Evolutionary conservation across 2,113 vertebrate species (phyloP).

Genomic region (Semicossyphus pulcher): DNA sequence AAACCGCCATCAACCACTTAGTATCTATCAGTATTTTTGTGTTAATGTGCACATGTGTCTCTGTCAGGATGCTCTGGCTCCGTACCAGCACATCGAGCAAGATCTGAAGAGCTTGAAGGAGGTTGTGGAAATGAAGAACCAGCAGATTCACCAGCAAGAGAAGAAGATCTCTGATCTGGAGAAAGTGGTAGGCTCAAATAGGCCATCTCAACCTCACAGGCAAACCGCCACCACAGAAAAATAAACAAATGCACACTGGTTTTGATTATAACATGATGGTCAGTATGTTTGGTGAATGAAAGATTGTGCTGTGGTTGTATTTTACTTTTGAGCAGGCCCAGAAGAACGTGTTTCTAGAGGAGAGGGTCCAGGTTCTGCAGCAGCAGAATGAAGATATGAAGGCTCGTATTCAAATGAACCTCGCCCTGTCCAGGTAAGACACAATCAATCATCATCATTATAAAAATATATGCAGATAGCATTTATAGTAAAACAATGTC

Average conservation of each 20-base stretch:
- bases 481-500: too few relatives aligned
- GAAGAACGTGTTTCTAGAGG: slow-evolving; percentile 93
- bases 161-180: slow-evolving; percentile 94
- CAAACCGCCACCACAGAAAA: background rate
- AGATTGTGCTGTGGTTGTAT: slow-evolving; percentile 51
- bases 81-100: slow-evolving; percentile 94
- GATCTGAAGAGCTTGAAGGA: slow-evolving; percentile 95
- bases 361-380: slow-evolving; percentile 94
- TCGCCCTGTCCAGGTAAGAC: slow-evolving; percentile 88
- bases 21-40: background rate
- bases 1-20: too few relatives aligned
- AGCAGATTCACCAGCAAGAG: slow-evolving; percentile 96
- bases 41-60: slow-evolving; percentile 4
- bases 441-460: background rate
- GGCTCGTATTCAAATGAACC: slow-evolving; percentile 92
- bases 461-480: too few relatives aligned
- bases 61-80: slow-evolving; percentile 89
- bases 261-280: too few relatives aligned
- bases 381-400: slow-evolving; percentile 97
- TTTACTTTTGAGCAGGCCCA: slow-evolving; percentile 87
- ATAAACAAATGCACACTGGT: background rate
- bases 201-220: slow-evolving; percentile 10
- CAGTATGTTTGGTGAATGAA: slow-evolving; percentile 61
- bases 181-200: slow-evolving; percentile 90
- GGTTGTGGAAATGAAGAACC: slow-evolving; percentile 97